These are phyloP conservation scores for Caenorhabditis sinica DNA, from an alignment of 2,888 invertebrate species.

Conservation along the genomic window DNA sequence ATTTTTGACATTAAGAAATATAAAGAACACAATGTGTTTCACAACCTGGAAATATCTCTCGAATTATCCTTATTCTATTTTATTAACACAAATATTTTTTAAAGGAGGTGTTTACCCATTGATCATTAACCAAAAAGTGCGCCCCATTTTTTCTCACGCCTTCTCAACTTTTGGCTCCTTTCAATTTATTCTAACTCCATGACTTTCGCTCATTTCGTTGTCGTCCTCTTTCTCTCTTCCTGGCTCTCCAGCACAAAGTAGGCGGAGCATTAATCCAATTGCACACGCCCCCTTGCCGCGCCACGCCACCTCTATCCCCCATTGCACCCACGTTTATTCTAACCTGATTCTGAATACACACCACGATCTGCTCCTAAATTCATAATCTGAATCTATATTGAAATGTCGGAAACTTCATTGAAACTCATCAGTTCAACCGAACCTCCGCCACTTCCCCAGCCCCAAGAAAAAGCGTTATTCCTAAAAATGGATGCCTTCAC, in stretches of 20 bases:
- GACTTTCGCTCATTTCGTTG: constrained; percentile 8
- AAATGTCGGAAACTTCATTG: constrained; percentile 15
- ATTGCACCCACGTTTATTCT: constrained; percentile 10
- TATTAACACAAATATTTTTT: not conserved
- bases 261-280: constrained; percentile 41
- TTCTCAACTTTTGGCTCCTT: constrained; percentile 2
- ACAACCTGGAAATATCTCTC: too few relatives aligned
- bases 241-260: constrained; percentile 19
- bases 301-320: constrained; percentile 6
- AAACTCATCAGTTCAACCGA: not conserved
- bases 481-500: constrained; percentile 63
- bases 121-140: not conserved
- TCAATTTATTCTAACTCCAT: constrained; percentile 9
- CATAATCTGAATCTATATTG: not conserved
- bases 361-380: not conserved
- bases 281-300: constrained; percentile 24
- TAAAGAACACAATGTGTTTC: too few relatives aligned
- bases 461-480: constrained; percentile 20
- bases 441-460: not conserved
- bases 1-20: too few relatives aligned
- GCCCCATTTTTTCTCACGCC: constrained; percentile 12
- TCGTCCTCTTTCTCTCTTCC: not conserved
- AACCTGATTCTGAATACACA: constrained; percentile 16
- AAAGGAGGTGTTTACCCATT: not conserved
- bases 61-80: too few relatives aligned